Evolutionary conservation across 2,113 vertebrate species (phyloP).

Genomic region (Pterocles orientalis): DNA sequence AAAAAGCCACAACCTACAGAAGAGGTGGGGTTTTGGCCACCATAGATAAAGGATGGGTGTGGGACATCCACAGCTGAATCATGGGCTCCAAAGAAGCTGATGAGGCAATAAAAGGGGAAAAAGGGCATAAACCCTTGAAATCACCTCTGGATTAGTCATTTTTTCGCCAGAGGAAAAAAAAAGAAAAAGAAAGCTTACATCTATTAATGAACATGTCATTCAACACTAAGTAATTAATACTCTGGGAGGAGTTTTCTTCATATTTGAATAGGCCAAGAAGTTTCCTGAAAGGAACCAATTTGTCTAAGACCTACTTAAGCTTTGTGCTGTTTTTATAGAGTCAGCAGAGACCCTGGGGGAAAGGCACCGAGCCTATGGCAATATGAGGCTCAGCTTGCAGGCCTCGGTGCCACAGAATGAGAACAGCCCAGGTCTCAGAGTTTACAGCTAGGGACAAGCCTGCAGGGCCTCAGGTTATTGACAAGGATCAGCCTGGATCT

Average conservation of each 20-base stretch:
- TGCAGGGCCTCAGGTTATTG: not conserved
- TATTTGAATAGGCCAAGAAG: not conserved
- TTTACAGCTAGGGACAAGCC: not conserved
- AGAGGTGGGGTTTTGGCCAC: not conserved
- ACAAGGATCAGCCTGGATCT: not conserved
- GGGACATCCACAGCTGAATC: constrained; percentile 20
- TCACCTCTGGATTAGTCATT: not conserved
- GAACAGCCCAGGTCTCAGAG: not conserved
- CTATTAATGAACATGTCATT: constrained; percentile 2
- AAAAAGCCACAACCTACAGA: constrained; percentile 26
- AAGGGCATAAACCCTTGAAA: not conserved
- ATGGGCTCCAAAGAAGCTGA: not conserved
- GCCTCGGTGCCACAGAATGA: not conserved
- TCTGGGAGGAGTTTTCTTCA: constrained; percentile 11
- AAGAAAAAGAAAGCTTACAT: not conserved
- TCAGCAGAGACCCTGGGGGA: not conserved
- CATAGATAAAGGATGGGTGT: constrained; percentile 8
- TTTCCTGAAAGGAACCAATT: not conserved
- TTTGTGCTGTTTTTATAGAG: not conserved
- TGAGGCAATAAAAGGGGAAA: not conserved
- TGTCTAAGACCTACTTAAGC: not conserved
- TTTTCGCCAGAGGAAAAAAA: not conserved
- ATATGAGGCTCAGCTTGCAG: not conserved
- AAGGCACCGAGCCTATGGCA: not conserved
- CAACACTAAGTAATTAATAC: not conserved